Evolutionary conservation across 2,797 vertebrate genomes (phyloP), one percentile per base, ranked within the genome.

Genomic region (Silurus lanzhouensis): DNA sequence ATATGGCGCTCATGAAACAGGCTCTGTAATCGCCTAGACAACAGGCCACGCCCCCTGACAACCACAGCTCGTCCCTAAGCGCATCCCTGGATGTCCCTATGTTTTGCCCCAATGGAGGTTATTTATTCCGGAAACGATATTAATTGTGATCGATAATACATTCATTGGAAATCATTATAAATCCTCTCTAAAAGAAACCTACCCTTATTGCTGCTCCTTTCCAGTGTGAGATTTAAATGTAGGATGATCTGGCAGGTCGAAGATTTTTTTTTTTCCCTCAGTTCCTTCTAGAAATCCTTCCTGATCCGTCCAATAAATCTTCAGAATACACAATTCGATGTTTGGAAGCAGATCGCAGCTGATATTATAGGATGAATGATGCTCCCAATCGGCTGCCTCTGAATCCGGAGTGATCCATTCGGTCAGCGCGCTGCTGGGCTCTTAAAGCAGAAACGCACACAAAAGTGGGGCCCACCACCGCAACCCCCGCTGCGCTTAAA

Each of bases 41-140:
- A 81, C 78, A 66, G 61, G 63, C 78, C 78, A 81, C 78, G 78
- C 78, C 78, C 78, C 78, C 78, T 66, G 78, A 81, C 78, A 81
- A 66, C 78, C 78, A 64, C 77, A 8, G 19, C 31, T 13, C 27
- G 9, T 61, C 27, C 2, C 52, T 38, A 61, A 38, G 7, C 77
- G 60, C 57, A 46, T 64, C 31, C 10, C 19, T 3, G 58, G 14
- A 10, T 19, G 58, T 25, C 38, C 61, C 48, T 7, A 38, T 25
- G n/a, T 20, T 76, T 7, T 10, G 48, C 0, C 48, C 48, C n/a
- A 1, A 22, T 61, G 8, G n/a, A 52, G 78, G 38, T 20, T 61
- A 7, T n/a, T 78, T 78, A 58, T 20, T 10, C n/a, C 31, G 31
- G 9, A 52, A 52, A 52, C 48, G 31, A 38, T 38, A 38, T 38